Conservation (phyloP, 2,888 invertebrate species). For the Netelia virgata region DNA sequence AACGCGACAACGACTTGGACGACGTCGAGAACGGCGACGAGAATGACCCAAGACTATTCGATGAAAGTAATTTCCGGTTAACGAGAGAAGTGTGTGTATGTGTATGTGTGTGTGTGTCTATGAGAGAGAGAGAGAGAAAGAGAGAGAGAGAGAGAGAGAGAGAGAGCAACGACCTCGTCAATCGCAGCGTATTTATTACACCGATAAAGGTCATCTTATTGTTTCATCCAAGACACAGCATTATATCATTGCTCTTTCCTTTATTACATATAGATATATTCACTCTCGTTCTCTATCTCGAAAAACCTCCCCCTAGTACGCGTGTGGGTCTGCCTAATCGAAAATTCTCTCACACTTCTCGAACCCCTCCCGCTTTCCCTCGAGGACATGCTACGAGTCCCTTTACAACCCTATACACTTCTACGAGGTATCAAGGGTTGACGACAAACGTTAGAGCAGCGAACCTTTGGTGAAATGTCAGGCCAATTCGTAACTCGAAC, state of each 20-base stretch:
- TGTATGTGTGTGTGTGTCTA: background rate
- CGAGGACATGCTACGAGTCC: constrained; percentile 72
- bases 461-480: constrained; percentile 60
- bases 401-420: constrained; percentile 60
- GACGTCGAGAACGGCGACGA: constrained; percentile 40
- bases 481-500: constrained; percentile 15
- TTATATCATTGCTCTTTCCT: constrained; percentile 48
- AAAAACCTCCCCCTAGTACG: background rate
- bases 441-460: constrained; percentile 38
- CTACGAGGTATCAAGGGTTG: constrained; percentile 74
- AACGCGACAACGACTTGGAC: constrained; percentile 43
- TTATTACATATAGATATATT: background rate
- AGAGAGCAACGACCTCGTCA: constrained; percentile 56
- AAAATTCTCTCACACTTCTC: constrained; percentile 30
- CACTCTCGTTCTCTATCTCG: constrained; percentile 22
- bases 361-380: constrained; percentile 25
- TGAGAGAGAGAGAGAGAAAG: background rate
- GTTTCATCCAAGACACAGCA: constrained; percentile 73
- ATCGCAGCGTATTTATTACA: constrained; percentile 69
- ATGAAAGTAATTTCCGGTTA: constrained; percentile 68
- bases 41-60: constrained; percentile 66
- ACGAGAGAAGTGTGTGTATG: constrained; percentile 50
- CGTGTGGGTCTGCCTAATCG: background rate
- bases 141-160: background rate
- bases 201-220: constrained; percentile 81